These are phyloP conservation scores for Drosophila azteca DNA, from an alignment of 1,140 invertebrate species.

Conservation along the genomic window DNA sequence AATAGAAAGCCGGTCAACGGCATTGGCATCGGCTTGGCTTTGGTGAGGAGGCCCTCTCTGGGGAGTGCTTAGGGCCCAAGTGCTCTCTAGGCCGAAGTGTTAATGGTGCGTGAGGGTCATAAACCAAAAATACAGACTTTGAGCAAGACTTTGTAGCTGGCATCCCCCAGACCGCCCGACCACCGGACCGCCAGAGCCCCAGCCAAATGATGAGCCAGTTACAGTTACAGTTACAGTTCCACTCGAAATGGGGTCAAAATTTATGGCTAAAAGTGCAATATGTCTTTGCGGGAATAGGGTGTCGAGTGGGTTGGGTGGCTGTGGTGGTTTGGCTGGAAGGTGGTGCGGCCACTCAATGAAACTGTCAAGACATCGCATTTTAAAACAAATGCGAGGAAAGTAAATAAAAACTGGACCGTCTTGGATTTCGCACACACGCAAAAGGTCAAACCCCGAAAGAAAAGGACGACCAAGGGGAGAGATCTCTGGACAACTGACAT, in stretches of 20 bases:
- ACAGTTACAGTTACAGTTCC: constrained; percentile 48
- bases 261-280: constrained; percentile 71
- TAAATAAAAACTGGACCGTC: constrained; percentile 77
- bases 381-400: constrained; percentile 69
- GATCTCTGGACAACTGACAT: constrained; percentile 30
- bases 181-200: not conserved
- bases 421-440: constrained; percentile 52
- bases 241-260: constrained; percentile 48
- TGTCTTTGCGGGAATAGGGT: constrained; percentile 36
- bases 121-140: constrained; percentile 55
- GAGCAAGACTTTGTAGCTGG: constrained; percentile 23
- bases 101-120: constrained; percentile 59
- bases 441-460: constrained; percentile 33
- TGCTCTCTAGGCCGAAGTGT: constrained; percentile 20
- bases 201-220: constrained; percentile 57
- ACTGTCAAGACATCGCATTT: constrained; percentile 64
- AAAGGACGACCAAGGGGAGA: too few species aligned
- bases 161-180: not conserved
- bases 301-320: constrained; percentile 4
- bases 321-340: not conserved
- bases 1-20: constrained; percentile 60
- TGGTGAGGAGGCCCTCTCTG: constrained; percentile 21
- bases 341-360: constrained; percentile 46
- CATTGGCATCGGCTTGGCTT: too few species aligned
- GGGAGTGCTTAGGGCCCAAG: constrained; percentile 61